Evolutionary conservation across 2,113 vertebrate species (phyloP).

Genomic region (Lucifuga dentata): DNA sequence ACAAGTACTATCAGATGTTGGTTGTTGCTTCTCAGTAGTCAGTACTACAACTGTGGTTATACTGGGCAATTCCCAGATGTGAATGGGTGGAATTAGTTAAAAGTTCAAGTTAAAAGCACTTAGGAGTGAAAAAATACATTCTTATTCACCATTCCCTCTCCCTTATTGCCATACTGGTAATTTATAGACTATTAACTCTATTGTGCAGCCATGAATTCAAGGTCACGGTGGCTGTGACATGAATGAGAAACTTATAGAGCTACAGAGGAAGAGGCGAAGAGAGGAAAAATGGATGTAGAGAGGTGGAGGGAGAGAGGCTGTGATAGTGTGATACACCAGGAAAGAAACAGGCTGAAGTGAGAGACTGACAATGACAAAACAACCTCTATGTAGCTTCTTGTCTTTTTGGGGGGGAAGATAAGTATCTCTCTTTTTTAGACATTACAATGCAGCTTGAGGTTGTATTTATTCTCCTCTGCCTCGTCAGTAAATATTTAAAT

Average conservation of each 20-base stretch:
- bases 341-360: constrained; percentile 15
- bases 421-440: too few species aligned
- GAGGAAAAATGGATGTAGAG: not conserved
- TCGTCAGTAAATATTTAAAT: too few species aligned
- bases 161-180: constrained; percentile 20
- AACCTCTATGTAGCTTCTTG: too few species aligned
- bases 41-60: not conserved
- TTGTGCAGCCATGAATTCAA: constrained; percentile 48
- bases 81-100: not conserved
- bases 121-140: not conserved
- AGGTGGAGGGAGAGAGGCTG: constrained; percentile 22
- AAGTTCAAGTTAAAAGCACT: not conserved
- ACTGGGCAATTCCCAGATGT: not conserved
- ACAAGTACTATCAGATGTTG: too few species aligned
- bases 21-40: too few species aligned
- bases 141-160: not conserved
- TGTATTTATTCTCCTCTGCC: too few species aligned
- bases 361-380: not conserved
- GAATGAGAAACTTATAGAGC: constrained; percentile 29
- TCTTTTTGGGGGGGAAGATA: too few species aligned
- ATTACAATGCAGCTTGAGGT: too few species aligned
- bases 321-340: not conserved
- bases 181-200: constrained; percentile 52
- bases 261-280: not conserved
- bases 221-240: constrained; percentile 41